Percentiles rank a stretch among this genome's conserved stretches.
Evolutionary conservation across 2,888 invertebrate species (phyloP).

Genomic region (Melinaea menophilus): DNA sequence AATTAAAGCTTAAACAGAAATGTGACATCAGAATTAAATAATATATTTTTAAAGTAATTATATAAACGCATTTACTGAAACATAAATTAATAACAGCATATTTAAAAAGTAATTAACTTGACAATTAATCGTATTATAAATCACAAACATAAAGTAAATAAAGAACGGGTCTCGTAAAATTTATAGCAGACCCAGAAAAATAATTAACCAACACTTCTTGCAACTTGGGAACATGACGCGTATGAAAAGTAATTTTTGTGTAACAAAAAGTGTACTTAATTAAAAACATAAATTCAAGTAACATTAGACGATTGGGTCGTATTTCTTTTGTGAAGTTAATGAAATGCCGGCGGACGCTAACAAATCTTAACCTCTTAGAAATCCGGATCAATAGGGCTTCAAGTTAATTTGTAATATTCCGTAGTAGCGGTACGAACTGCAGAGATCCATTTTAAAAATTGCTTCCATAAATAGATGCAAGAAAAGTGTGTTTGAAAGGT

Average conservation of each 20-base stretch:
- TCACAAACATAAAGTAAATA: not conserved
- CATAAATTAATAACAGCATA: too few species aligned
- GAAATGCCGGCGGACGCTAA: conserved; percentile 26
- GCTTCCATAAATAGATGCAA: conserved; percentile 15
- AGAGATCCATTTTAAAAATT: conserved; percentile 19
- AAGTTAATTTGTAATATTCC: conserved; percentile 28
- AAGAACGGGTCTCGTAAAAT: not conserved
- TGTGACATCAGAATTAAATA: too few species aligned
- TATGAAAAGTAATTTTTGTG: not conserved
- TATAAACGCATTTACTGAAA: too few species aligned
- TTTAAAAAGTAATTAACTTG: too few species aligned
- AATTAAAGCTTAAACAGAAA: not conserved
- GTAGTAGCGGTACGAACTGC: conserved; percentile 17
- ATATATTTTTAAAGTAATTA: too few species aligned
- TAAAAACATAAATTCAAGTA: conserved; percentile 12
- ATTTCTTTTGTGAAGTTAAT: conserved; percentile 26
- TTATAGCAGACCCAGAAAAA: not conserved
- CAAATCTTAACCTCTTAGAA: conserved; percentile 28
- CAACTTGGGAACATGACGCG: conserved; percentile 1
- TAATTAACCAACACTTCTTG: not conserved
- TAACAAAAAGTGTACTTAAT: conserved; percentile 15
- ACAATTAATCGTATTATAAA: too few species aligned
- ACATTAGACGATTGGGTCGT: conserved; percentile 9
- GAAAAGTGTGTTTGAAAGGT: conserved; percentile 16
- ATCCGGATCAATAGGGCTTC: conserved; percentile 27